Evolutionary conservation across 2,888 invertebrate species (phyloP), one percentile per base, ranked within the genome.

Genomic region (Cyclophora albipunctata): DNA sequence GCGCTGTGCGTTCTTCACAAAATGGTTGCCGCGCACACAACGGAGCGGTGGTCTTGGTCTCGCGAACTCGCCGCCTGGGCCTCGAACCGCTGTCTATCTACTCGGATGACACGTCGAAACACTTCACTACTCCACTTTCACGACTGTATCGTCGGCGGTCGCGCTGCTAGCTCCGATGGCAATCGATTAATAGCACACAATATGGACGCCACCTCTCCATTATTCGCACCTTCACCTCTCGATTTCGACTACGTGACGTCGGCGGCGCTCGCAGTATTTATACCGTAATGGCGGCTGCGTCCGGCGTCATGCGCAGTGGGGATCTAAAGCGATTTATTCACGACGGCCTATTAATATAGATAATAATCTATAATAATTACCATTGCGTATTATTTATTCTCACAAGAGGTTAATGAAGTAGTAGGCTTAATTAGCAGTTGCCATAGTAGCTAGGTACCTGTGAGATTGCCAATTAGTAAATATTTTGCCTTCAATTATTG

Each of bases 71-170:
- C 71, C 71, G 75, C 76, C 73, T 73, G 71, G 79, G 84, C 82
- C 79, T 84, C 84, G 81, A 76, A 76, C 80, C 77, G 75, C 74
- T 84, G 85, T 83, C 84, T 78, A 81, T 84, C 84, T 75, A 66
- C 75, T 70, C 68, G 77, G 85, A 84, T 85, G 85, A 85, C 87
- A 82, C 87, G 86, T 84, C 81, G 84, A 84, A 85, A 84, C 86
- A 81, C 84, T 81, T 66, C 72, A 78, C 77, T 76, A 68, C 73
- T 77, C 75, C 70, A 84, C 84, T 85, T 86, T 84, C 84, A 81
- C 85, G 81, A 80, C 77, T 73, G 61, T 71, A 50, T 69, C 74
- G 79, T 78, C 81, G 83, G 78, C 82, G 78, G 81, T 79, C 83
- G 75, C 83, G 67, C 87, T 86, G 87, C 87, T 88, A 87, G 81